Percentiles rank a stretch among this genome's conserved stretches.
These are phyloP conservation scores for Rhynchonycteris naso DNA, from an alignment of 2,797 vertebrate genomes.

Conservation along the genomic window DNA sequence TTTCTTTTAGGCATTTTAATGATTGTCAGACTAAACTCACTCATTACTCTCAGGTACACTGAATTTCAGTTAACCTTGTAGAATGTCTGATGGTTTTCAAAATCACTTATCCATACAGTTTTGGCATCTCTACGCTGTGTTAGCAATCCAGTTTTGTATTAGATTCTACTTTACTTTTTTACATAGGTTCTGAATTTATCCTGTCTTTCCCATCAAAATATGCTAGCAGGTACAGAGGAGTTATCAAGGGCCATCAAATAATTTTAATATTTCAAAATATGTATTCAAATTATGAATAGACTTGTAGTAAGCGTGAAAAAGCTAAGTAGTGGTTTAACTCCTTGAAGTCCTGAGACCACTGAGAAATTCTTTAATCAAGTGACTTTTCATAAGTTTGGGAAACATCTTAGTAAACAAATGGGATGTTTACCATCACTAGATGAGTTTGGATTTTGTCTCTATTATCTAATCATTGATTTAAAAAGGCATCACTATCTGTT, in stretches of 20 bases:
- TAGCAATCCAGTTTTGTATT: slow-evolving; percentile 61
- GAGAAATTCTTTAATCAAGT: slow-evolving; percentile 22
- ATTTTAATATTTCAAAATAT: slow-evolving; percentile 36
- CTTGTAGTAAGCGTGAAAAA: background rate
- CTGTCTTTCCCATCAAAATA: slow-evolving; percentile 31
- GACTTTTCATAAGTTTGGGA: background rate
- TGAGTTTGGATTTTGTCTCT: slow-evolving; percentile 10
- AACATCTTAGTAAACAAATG: background rate
- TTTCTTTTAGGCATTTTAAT: slow-evolving; percentile 55
- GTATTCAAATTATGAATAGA: slow-evolving; percentile 1
- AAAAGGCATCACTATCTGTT: background rate
- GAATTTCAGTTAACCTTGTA: slow-evolving; percentile 71
- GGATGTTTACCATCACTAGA: background rate
- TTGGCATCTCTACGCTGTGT: slow-evolving; percentile 62
- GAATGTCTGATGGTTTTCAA: slow-evolving; percentile 69
- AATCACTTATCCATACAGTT: slow-evolving; percentile 71
- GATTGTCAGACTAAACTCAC: slow-evolving; percentile 61
- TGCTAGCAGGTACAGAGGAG: background rate
- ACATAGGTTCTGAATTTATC: slow-evolving; percentile 37
- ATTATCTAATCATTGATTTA: background rate
- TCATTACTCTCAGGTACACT: slow-evolving; percentile 54
- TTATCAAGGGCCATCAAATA: background rate
- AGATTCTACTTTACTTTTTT: slow-evolving; percentile 65
- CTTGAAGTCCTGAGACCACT: background rate
- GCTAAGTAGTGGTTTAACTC: background rate